These are phyloP conservation scores for Nowickia ferox DNA, from an alignment of 2,888 invertebrate species.

Conservation along the genomic window DNA sequence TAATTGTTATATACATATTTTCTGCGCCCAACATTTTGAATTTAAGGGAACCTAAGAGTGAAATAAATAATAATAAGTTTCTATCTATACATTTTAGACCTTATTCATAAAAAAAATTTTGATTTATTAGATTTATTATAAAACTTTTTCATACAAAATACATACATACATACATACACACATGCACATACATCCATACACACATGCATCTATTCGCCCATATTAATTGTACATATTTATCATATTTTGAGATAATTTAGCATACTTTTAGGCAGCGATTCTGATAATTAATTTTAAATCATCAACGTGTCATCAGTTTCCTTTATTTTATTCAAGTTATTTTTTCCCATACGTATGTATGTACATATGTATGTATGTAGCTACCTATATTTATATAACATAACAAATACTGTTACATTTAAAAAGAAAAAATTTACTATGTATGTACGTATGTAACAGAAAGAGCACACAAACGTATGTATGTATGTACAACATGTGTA, in stretches of 20 bases:
- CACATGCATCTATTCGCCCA: too few species aligned
- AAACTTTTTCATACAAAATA: too few species aligned
- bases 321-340: slow-evolving; percentile 5
- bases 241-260: neutral
- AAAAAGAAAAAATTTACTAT: neutral
- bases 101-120: too few species aligned
- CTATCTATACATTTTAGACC: too few species aligned
- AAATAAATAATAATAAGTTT: too few species aligned
- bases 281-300: slow-evolving; percentile 1
- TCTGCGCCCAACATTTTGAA: too few species aligned
- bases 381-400: slow-evolving; percentile 3
- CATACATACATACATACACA: too few species aligned
- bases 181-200: too few species aligned
- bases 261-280: neutral
- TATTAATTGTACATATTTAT: too few species aligned
- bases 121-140: too few species aligned
- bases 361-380: neutral
- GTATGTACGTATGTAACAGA: neutral
- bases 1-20: too few species aligned
- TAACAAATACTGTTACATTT: slow-evolving; percentile 43
- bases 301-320: slow-evolving; percentile 30
- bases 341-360: neutral
- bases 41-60: too few species aligned
- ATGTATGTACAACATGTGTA: neutral
- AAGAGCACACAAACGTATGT: neutral